Percentiles rank a stretch among this genome's conserved stretches.
These are phyloP conservation scores for Spinus olivaceus DNA, from an alignment of 2,797 vertebrate species.

Conservation along the genomic window DNA sequence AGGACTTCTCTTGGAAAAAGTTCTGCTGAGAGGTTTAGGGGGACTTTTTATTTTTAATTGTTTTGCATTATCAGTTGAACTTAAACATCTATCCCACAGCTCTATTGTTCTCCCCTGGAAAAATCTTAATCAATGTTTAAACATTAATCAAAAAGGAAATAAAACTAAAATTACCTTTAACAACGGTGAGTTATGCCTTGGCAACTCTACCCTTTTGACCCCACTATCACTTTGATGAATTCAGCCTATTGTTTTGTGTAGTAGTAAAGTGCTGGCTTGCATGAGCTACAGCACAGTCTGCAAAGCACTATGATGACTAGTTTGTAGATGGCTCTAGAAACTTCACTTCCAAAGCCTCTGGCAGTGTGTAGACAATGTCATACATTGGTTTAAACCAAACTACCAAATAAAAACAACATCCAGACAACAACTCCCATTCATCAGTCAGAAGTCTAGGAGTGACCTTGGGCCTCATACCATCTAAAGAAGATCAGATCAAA, in stretches of 20 bases:
- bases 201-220: not conserved
- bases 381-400: not conserved
- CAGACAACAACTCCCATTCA: not conserved
- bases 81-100: not conserved
- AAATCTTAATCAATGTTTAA: conserved; percentile 46
- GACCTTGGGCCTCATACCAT: not conserved
- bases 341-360: not conserved
- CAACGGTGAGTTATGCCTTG: not conserved
- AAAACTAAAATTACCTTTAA: not conserved
- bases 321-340: not conserved
- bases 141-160: conserved; percentile 53
- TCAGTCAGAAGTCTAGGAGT: not conserved
- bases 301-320: not conserved
- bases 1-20: conserved; percentile 20
- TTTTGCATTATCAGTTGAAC: conserved; percentile 9
- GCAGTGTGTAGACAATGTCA: not conserved
- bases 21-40: not conserved
- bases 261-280: not conserved
- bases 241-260: not conserved
- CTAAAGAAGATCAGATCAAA: not conserved
- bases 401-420: not conserved
- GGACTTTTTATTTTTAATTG: not conserved
- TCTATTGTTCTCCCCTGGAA: conserved; percentile 52
- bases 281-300: not conserved
- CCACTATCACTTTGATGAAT: conserved; percentile 19